A percentile compares a stretch with the other conserved stretches of the same genome.
phyloP scores from a whole-genome alignment of 2,888 invertebrate species.

The Polydesmus complanatus region DNA sequence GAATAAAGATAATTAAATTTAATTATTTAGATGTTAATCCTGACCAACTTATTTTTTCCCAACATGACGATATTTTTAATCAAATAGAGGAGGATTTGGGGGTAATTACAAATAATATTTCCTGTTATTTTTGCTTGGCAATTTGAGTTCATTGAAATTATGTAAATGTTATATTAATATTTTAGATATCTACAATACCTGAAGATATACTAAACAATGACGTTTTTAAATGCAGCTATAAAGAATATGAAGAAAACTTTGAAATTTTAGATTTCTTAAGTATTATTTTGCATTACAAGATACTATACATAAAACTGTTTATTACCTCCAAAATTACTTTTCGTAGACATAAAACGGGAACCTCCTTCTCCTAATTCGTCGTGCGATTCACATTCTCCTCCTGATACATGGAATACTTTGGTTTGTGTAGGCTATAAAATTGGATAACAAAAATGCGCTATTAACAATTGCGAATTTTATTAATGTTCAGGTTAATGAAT shows the following conservation, averaged over 20 bases:
- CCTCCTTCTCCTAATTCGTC: constrained; percentile 10
- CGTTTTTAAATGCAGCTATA: background rate
- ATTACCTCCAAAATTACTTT: no score
- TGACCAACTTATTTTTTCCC: no score
- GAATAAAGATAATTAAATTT: no score
- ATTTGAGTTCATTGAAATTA: background rate
- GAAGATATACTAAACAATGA: background rate
- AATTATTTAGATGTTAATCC: no score
- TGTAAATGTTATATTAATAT: background rate
- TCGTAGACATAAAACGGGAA: background rate
- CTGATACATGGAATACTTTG: background rate
- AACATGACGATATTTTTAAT: background rate
- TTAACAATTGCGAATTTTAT: background rate
- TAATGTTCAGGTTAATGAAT: background rate
- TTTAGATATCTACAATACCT: background rate
- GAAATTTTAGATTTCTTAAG: background rate
- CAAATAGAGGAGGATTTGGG: background rate
- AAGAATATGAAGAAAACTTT: background rate
- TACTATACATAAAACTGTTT: no score
- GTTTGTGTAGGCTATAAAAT: background rate
- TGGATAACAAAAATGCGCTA: constrained; percentile 1
- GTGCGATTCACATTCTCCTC: background rate
- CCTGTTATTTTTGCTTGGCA: background rate
- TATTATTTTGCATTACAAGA: background rate
- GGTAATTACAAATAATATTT: background rate